phyloP scores from a whole-genome alignment of 2,888 invertebrate species.

The Watsonalla cultraria region DNA sequence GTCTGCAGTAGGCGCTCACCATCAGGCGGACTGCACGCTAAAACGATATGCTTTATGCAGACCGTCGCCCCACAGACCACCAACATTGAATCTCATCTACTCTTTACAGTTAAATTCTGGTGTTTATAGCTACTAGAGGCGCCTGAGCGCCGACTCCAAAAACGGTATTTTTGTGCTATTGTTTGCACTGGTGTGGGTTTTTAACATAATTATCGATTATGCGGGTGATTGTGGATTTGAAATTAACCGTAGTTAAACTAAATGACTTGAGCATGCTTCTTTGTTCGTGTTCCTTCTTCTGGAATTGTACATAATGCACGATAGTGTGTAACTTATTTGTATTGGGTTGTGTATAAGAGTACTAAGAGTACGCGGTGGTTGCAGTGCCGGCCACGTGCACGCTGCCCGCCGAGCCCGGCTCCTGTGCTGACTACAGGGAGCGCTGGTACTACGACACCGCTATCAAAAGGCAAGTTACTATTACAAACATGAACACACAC shows the following conservation, averaged over 20 bases:
- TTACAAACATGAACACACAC: too few relatives aligned
- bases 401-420: constrained; percentile 86
- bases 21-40: too few relatives aligned
- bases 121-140: too few relatives aligned
- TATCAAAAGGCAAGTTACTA: constrained; percentile 64
- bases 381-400: constrained; percentile 79
- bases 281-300: not conserved
- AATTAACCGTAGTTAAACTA: not conserved
- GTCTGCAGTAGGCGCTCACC: too few relatives aligned
- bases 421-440: constrained; percentile 85
- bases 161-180: not conserved
- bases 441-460: constrained; percentile 92
- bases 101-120: too few relatives aligned
- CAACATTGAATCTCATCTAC: too few relatives aligned
- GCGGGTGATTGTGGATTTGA: too few relatives aligned
- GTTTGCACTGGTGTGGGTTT: not conserved
- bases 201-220: not conserved
- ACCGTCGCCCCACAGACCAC: too few relatives aligned
- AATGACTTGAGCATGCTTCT: not conserved
- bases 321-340: too few relatives aligned
- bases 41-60: too few relatives aligned
- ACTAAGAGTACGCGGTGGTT: constrained; percentile 8
- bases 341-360: not conserved
- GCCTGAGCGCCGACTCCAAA: too few relatives aligned
- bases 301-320: too few relatives aligned